Conservation (phyloP, 2,113 vertebrate species). For the Poeciliopsis turrubarensis region DNA sequence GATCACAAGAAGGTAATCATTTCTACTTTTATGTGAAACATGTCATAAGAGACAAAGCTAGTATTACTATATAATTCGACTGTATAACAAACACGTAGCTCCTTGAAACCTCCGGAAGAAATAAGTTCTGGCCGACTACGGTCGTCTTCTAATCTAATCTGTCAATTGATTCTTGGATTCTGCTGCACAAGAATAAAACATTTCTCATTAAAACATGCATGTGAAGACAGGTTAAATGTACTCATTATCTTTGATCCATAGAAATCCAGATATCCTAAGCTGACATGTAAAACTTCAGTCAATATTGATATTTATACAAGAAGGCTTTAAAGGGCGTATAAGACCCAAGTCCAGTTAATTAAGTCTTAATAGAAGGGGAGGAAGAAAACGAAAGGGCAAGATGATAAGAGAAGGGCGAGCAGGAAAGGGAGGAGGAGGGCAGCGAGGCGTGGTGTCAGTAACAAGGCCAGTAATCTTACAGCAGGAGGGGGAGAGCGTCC, state of each 20-base stretch:
- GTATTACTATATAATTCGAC: neutral
- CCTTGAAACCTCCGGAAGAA: neutral
- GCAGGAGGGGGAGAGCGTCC: slow-evolving; percentile 56
- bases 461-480: slow-evolving; percentile 66
- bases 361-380: slow-evolving; percentile 48
- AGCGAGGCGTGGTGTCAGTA: slow-evolving; percentile 62
- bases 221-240: slow-evolving; percentile 39
- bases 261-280: slow-evolving; percentile 33
- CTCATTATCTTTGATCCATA: slow-evolving; percentile 45
- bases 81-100: neutral
- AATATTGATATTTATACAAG: slow-evolving; percentile 67
- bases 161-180: slow-evolving; percentile 42
- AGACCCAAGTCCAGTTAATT: slow-evolving; percentile 60
- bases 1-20: neutral
- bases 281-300: slow-evolving; percentile 56
- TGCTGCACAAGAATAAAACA: slow-evolving; percentile 25
- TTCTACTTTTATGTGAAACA: neutral
- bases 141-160: slow-evolving; percentile 9
- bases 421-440: slow-evolving; percentile 43
- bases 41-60: neutral
- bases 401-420: slow-evolving; percentile 49
- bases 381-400: slow-evolving; percentile 12
- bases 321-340: slow-evolving; percentile 42
- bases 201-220: slow-evolving; percentile 16
- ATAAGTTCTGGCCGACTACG: neutral